phyloP scores from a whole-genome alignment of 30 jellyfish, hydroid and myxozoan species.

The Catostylus mosaicus region DNA sequence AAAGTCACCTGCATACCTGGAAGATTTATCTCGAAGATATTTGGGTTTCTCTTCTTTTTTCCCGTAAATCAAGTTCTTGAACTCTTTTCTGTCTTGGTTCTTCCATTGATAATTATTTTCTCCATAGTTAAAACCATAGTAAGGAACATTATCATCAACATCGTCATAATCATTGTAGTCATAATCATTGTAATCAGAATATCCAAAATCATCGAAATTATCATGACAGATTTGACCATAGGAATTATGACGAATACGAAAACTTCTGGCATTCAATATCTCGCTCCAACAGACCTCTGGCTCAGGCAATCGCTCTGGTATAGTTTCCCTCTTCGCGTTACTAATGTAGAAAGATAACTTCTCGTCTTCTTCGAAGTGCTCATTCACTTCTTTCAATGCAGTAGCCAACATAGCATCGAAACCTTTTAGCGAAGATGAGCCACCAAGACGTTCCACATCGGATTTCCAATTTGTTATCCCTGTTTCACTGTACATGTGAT shows the following conservation, averaged over 20 bases:
- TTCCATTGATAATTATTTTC: too few species aligned
- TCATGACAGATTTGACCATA: too few species aligned
- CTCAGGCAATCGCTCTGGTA: not conserved
- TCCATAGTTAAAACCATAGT: too few species aligned
- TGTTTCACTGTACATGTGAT: conserved; percentile 30
- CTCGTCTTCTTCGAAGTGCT: not conserved
- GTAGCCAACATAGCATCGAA: conserved; percentile 4
- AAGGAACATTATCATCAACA: too few species aligned
- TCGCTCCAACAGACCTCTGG: not conserved
- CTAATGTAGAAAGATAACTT: conserved; percentile 23
- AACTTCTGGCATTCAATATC: too few species aligned
- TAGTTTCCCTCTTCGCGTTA: conserved; percentile 4
- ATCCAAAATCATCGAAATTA: too few species aligned
- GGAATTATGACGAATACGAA: too few species aligned
- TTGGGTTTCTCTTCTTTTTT: too few species aligned
- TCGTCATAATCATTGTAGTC: too few species aligned
- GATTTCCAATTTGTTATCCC: not conserved
- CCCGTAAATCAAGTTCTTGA: too few species aligned
- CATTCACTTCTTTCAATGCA: conserved; percentile 4
- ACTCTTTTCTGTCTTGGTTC: too few species aligned
- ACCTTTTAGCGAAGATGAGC: conserved; percentile 17
- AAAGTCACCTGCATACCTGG: not conserved
- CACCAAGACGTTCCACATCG: not conserved
- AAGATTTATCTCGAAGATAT: not conserved
- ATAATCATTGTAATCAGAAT: too few species aligned